Evolutionary conservation across 2,888 invertebrate genomes (phyloP).

Genomic region (Machimus atricapillus): DNA sequence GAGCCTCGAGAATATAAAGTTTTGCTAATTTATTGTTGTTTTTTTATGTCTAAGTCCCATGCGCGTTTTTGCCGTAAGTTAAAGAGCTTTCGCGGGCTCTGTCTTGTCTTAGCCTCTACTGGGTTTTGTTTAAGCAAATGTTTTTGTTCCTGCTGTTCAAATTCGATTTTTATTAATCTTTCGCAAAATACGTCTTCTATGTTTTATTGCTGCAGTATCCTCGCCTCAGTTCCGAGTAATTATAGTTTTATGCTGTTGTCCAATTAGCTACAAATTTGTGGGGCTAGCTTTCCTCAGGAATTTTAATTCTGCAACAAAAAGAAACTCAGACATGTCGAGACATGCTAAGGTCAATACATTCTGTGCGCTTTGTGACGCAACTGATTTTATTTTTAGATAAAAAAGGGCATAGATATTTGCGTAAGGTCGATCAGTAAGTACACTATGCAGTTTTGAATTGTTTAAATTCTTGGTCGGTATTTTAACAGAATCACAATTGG

Average conservation of each 20-base stretch:
- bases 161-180: conserved; percentile 1
- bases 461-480: neutral
- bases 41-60: conserved; percentile 10
- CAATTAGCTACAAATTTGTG: neutral
- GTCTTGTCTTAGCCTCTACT: neutral
- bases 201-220: neutral
- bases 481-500: neutral
- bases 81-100: neutral
- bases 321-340: neutral
- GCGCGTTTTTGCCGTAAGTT: neutral
- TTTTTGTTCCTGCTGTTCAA: conserved; percentile 3
- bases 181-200: neutral
- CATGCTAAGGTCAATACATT: neutral
- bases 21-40: conserved; percentile 14
- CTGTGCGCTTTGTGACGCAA: neutral
- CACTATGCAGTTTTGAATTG: neutral
- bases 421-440: neutral
- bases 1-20: neutral
- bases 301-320: neutral
- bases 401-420: neutral
- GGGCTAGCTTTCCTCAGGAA: neutral
- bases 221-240: neutral
- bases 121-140: conserved; percentile 25
- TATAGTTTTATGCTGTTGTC: neutral
- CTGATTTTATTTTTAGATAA: neutral